Conservation (phyloP, 2,888 invertebrate genomes). For the Drosophila mimetica region DNA sequence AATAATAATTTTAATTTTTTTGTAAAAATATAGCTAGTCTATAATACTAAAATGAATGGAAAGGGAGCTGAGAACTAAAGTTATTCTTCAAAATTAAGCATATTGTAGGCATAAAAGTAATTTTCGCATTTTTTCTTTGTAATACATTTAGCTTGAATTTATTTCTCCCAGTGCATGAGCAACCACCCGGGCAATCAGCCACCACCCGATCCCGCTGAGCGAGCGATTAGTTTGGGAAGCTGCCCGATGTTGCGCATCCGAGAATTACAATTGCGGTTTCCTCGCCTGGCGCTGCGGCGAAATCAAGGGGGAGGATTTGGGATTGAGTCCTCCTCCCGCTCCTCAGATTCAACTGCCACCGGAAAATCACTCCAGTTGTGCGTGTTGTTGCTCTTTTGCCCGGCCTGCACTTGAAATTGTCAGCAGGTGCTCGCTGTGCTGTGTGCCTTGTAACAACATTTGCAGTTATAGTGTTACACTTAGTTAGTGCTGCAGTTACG, state of each 20-base stretch:
- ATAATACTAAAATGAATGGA: too few species aligned
- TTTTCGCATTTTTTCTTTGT: neutral
- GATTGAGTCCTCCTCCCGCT: too few species aligned
- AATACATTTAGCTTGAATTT: neutral
- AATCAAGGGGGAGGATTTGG: conserved; percentile 13
- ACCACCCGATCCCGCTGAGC: conserved; percentile 59
- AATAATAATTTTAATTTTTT: too few species aligned
- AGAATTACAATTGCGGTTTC: conserved; percentile 82
- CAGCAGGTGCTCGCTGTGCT: conserved; percentile 82
- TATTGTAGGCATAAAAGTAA: too few species aligned
- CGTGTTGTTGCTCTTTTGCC: conserved; percentile 63
- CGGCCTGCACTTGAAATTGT: conserved; percentile 83
- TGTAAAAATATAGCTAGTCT: too few species aligned
- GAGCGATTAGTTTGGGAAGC: conserved; percentile 75
- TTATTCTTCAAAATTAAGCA: too few species aligned
- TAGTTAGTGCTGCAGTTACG: conserved; percentile 40
- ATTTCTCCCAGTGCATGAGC: conserved; percentile 10
- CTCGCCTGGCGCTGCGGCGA: conserved; percentile 48
- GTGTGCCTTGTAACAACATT: conserved; percentile 74
- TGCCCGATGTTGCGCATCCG: conserved; percentile 77
- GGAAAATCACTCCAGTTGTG: conserved; percentile 70
- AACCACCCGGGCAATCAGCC: conserved; percentile 34
- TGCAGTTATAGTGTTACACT: conserved; percentile 44
- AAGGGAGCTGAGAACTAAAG: too few species aligned
- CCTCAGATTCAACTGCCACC: conserved; percentile 2